Conservation (phyloP, 2,797 vertebrate genomes). For the Crypturellus tataupa region DNA sequence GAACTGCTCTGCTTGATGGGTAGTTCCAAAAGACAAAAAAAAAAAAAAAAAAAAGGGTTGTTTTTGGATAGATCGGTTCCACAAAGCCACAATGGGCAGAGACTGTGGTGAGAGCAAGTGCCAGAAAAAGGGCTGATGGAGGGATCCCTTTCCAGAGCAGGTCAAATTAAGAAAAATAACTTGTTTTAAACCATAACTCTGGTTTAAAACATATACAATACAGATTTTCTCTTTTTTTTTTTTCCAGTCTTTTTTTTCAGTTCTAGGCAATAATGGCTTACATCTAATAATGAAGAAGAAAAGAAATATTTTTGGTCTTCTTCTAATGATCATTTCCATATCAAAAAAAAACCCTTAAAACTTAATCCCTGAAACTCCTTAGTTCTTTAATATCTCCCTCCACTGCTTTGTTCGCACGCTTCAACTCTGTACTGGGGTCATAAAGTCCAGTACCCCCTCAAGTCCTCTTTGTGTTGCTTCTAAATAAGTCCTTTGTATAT, state of each 20-base stretch:
- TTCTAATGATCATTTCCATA: background rate
- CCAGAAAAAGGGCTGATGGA: background rate
- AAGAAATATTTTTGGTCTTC: background rate
- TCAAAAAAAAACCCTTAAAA: background rate
- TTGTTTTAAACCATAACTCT: background rate
- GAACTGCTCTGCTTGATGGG: background rate
- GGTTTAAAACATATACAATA: background rate
- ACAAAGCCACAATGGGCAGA: background rate
- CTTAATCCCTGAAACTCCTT: background rate
- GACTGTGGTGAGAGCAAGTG: background rate
- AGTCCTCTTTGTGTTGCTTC: constrained; percentile 54
- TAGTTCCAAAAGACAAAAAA: background rate
- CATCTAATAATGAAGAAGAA: background rate
- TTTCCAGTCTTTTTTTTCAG: background rate
- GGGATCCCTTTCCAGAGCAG: background rate
- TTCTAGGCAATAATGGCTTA: background rate
- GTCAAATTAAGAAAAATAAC: background rate
- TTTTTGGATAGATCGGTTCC: background rate
- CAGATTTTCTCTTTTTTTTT: background rate
- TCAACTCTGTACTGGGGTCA: constrained; percentile 14
- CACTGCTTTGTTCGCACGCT: background rate
- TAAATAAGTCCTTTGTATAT: constrained; percentile 43
- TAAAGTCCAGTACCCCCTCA: constrained; percentile 43
- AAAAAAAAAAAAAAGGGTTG: background rate
- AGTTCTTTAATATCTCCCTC: background rate